Evolutionary conservation across 2,797 vertebrate species (phyloP), one percentile per base, ranked within the genome.

Genomic region (Hydrocynus forskahlii): DNA sequence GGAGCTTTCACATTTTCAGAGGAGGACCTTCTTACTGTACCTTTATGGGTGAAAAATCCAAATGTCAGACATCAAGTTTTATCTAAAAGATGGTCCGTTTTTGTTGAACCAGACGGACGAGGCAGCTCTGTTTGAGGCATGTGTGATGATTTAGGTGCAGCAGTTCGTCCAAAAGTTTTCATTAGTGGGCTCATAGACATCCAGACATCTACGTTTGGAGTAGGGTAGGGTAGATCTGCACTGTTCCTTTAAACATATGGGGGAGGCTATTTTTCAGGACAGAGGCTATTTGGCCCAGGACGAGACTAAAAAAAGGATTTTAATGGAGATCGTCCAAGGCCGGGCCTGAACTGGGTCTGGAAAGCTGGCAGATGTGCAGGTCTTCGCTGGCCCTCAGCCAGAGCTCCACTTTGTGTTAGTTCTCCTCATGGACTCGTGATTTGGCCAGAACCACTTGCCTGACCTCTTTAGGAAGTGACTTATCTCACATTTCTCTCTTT

Each of bases 271-370:
- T 62, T 62, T 62, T 62, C 21, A 25, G 59, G 23, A 29, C 59
- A 63, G 4, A 23, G 17, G 40, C n/a, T 43, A 52, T 52, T 70
- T 70, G 68, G 21, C 68, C 45, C 25, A 70, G 12, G 14, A 25
- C 12, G 2, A 48, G 10, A 48, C 40, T 69, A n/a, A n/a, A 45
- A 68, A 67, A 69, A 40, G n/a, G 4, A 21, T 69, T 48, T 16
- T 7, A 45, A 48, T 69, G 43, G 67, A 69, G 10, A 23, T 14
- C 14, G 23, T 69, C 43, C 67, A 69, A 69, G 67, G 40, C 40
- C 67, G 50, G 19, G n/a, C 19, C 16, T 69, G 14, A 64, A 38
- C 63, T 63, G 63, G 29, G 29, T 64, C 63, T 64, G 63, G 63
- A 64, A 64, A 64, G 29, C 10, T 45, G 67, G 43, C 43, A 68